Conservation (phyloP, 2,888 invertebrate species). For the Chelonus formosanus region DNA sequence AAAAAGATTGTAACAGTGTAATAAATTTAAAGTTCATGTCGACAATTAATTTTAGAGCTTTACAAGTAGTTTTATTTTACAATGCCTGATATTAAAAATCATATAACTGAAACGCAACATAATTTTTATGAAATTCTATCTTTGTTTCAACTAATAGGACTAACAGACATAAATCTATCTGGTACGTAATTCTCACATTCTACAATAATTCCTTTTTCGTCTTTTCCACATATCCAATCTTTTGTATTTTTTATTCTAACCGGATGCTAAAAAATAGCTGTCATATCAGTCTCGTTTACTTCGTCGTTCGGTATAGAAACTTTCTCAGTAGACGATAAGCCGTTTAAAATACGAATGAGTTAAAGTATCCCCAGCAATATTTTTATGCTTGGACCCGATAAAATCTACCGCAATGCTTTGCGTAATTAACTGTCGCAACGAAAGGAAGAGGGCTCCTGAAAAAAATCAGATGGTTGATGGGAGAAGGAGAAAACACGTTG, state of each 20-base stretch:
- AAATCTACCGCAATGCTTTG: constrained; percentile 54
- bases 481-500: constrained; percentile 28
- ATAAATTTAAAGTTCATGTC: too few relatives aligned
- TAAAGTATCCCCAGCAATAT: constrained; percentile 48
- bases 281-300: background rate
- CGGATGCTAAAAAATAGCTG: background rate
- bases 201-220: background rate
- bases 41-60: too few relatives aligned
- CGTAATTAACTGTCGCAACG: constrained; percentile 55
- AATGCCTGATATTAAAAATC: too few relatives aligned
- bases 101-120: too few relatives aligned
- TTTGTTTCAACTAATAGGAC: too few relatives aligned
- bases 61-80: too few relatives aligned
- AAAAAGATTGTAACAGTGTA: too few relatives aligned
- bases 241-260: constrained; percentile 12
- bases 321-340: constrained; percentile 46
- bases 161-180: too few relatives aligned
- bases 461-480: constrained; percentile 8
- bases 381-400: constrained; percentile 52
- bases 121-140: too few relatives aligned
- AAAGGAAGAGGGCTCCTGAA: constrained; percentile 21
- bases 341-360: constrained; percentile 46
- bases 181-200: background rate
- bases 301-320: constrained; percentile 2
- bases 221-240: background rate